Base-by-base conservation (phyloP, 2,797 vertebrate species). In the Typhlichthys eigenmanni region DNA sequence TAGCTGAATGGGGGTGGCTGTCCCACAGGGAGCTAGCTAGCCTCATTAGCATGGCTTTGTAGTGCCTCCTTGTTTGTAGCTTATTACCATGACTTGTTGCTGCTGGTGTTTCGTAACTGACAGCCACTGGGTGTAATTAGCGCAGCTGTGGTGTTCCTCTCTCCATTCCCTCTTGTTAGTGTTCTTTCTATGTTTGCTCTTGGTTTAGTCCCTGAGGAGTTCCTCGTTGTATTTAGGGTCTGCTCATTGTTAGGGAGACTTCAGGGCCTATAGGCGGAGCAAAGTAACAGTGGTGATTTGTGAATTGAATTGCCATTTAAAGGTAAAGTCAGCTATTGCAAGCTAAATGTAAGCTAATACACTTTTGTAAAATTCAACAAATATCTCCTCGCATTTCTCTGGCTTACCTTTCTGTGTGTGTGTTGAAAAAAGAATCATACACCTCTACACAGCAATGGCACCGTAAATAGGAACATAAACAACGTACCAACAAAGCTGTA, bases 1-100 rank as follows among this genome's bases (percentile, higher is more conserved):
- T 46, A 70, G 71, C 55, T 58, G 66, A 70, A 52, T 13, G 70
- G 74, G 71, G 80, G 79, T 66, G 80, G 68, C 61, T 43, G 74
- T 78, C 84, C 77, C 82, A 64, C 65, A 55, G 80, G 79, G 71
- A 13, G 13, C 57, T 45, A 24, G 62, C 67, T 54, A 64, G 68
- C 58, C 77, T 89, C 82, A 88, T 91, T 90, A 87, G 79, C 86
- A 87, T 88, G 67, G 47, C 87, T 90, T 86, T 90, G 84, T 85
- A 76, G 82, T 76, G 76, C 69, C 76, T 85, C 68, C 72, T 88
- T 85, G 82, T 88, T 83, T 84, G 84, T 81, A 76, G 71, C 71
- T 77, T 78, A 79, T 85, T 82, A 76, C 52, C 13, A 54, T 68
- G 69, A 80, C 76, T 74, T 81, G 82, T 85, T 81, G 84, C 81